Percentiles rank a stretch among this genome's conserved stretches.
phyloP scores from a whole-genome alignment of 2,888 invertebrate species.

The Choreutis nemorana region DNA sequence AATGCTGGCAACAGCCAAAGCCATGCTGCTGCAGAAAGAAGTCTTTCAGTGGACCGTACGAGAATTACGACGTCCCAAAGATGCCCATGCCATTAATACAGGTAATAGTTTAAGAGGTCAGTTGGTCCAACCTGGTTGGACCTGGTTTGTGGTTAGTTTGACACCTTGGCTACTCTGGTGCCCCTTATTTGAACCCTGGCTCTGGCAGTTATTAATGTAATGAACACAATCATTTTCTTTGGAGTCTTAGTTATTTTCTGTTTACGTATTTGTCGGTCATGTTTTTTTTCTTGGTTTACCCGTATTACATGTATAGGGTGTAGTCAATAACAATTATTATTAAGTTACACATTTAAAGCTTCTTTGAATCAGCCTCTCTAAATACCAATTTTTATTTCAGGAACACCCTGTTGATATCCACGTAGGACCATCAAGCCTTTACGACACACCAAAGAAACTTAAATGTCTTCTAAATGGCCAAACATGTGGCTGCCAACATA shows the following conservation, averaged over 20 bases:
- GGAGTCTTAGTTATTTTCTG: no score
- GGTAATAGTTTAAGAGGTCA: conserved; percentile 25
- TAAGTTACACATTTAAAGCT: no score
- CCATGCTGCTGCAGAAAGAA: conserved; percentile 50
- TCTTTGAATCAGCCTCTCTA: no score
- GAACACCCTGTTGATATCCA: conserved; percentile 47
- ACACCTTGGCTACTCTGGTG: background rate
- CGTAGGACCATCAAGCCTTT: conserved; percentile 59
- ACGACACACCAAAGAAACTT: conserved; percentile 79
- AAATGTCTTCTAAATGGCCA: conserved; percentile 71
- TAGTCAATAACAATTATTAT: no score
- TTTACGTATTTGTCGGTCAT: no score
- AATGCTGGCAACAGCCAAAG: conserved; percentile 48
- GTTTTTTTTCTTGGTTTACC: no score
- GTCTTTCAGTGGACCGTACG: conserved; percentile 68
- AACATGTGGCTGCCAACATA: conserved; percentile 65
- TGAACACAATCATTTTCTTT: no score
- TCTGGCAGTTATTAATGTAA: no score
- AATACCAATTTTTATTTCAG: conserved; percentile 34
- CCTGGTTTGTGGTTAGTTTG: background rate
- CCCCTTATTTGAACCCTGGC: background rate
- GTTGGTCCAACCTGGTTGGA: background rate
- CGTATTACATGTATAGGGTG: no score
- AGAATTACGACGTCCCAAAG: conserved; percentile 84
- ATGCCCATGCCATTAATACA: conserved; percentile 66